These are phyloP conservation scores for Stegostoma tigrinum DNA, from an alignment of 2,113 vertebrate species.

Conservation along the genomic window DNA sequence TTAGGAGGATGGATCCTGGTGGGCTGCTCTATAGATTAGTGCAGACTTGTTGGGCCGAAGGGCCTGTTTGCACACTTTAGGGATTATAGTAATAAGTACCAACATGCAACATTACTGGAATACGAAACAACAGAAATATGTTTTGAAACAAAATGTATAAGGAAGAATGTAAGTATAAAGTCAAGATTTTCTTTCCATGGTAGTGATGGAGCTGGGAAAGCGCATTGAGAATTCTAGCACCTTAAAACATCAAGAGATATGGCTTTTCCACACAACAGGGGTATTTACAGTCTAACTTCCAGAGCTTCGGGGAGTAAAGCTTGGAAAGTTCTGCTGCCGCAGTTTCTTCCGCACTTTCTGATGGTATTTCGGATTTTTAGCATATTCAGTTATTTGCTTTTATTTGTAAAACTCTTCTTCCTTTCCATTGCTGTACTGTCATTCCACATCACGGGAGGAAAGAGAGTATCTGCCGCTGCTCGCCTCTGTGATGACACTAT, in stretches of 20 bases:
- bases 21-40: too few species aligned
- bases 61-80: too few species aligned
- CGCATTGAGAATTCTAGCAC: not conserved
- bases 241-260: not conserved
- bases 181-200: not conserved
- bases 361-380: too few species aligned
- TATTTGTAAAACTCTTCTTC: not conserved
- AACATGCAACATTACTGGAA: not conserved
- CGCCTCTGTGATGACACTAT: not conserved
- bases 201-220: not conserved
- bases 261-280: not conserved
- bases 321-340: not conserved
- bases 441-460: not conserved
- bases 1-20: too few species aligned
- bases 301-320: not conserved
- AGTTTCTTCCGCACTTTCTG: too few species aligned
- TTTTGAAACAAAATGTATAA: not conserved
- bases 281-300: not conserved
- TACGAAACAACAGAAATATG: not conserved
- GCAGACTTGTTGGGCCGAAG: too few species aligned
- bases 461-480: not conserved
- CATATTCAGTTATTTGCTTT: too few species aligned
- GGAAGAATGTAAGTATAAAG: not conserved
- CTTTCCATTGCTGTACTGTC: not conserved
- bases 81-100: too few species aligned